Evolutionary conservation across 2,888 invertebrate species (phyloP), one percentile per base, ranked within the genome.

Genomic region (Nomada fabriciana): DNA sequence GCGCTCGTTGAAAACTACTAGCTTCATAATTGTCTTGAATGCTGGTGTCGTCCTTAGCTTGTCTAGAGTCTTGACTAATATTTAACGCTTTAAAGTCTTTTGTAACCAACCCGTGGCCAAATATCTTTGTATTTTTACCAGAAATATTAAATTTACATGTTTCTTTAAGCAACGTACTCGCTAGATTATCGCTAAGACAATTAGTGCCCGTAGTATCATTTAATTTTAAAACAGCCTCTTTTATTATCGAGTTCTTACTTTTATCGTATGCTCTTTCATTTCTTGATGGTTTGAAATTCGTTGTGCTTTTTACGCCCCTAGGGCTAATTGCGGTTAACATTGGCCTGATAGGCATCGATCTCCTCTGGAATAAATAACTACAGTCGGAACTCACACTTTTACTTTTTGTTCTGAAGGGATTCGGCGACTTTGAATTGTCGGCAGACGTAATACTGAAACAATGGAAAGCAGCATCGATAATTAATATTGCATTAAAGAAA

Each of bases 41-140:
- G 77, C 91, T 93, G 15, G 91, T 85, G 67, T 94, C 94, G 65
- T 94, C 93, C 65, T 93, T 93, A 18, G 87, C 90, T 76, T 88
- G 88, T 68, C 89, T 82, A 53, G 86, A 86, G n/a, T 90, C 90
- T 43, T 88, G 88, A 59, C 86, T 85, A 71, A 93, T 91, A 70
- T 91, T 91, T 42, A 94, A 82, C 1, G 92, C 90, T 83, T 92
- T 92, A 69, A 93, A 93, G 76, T 94, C 93, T 80, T 91, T 93
- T 13, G 92, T 88, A 0, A 92, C 91, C 0, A 90, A 91, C n/a
- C 91, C 90, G 36, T 92, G 90, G 11, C 93, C 93, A 70, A 94
- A 93, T 0, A 91, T 91, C 47, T 88, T 90, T 13, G 78, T 83
- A 67, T 76, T 91, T 61, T 80, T 88, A 83, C 86, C 90, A 43